These are phyloP conservation scores for Pseudochirops cupreus DNA, from an alignment of 2,797 vertebrate species.

Conservation along the genomic window DNA sequence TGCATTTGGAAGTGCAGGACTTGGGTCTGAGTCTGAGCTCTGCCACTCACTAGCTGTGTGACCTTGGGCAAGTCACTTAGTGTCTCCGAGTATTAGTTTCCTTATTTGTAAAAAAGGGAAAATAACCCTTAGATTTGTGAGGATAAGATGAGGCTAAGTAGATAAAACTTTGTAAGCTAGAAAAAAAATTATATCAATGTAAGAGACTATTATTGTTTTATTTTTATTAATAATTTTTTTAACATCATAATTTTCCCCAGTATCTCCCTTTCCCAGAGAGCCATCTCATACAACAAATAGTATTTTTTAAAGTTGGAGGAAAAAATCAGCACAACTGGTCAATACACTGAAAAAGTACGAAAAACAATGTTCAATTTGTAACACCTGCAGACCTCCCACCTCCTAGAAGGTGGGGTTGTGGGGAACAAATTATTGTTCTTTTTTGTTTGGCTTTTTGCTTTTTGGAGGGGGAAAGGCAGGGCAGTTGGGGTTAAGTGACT, in stretches of 20 bases:
- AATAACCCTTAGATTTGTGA: background rate
- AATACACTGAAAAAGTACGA: background rate
- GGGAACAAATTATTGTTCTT: background rate
- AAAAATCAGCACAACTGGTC: background rate
- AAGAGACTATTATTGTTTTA: background rate
- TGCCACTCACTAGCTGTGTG: background rate
- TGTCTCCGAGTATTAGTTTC: background rate
- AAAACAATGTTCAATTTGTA: background rate
- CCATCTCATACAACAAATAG: background rate
- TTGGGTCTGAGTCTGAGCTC: background rate
- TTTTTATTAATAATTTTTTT: background rate
- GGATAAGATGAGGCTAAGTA: background rate
- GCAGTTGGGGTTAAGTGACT: too few species aligned
- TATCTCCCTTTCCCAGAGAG: background rate
- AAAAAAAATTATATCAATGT: background rate
- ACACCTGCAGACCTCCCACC: background rate
- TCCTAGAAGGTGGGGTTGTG: constrained; percentile 22
- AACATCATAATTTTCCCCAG: background rate
- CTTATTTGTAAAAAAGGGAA: background rate
- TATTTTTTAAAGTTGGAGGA: background rate
- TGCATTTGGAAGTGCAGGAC: background rate
- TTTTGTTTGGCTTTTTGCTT: too few species aligned
- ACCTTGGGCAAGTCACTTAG: background rate
- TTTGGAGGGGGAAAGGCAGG: too few species aligned
- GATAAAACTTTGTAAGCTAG: background rate